Evolutionary conservation across 1,140 invertebrate genomes (phyloP).

Genomic region (Parasteatoda tepidariorum): DNA sequence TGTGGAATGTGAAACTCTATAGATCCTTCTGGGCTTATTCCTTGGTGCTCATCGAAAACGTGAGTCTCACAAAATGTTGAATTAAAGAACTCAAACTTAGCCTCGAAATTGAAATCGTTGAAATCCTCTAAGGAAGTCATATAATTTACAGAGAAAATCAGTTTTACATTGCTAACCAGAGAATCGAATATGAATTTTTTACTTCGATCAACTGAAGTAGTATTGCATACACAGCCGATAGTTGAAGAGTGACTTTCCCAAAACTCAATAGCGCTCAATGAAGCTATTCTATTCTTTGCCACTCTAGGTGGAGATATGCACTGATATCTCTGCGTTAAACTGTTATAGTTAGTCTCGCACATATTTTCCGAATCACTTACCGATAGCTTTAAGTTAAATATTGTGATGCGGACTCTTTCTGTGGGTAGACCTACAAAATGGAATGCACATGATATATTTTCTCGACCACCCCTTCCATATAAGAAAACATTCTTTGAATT

Average conservation of each 20-base stretch:
- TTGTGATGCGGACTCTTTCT: constrained; percentile 51
- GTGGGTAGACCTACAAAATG: constrained; percentile 58
- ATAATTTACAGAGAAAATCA: constrained; percentile 81
- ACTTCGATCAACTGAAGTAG: constrained; percentile 70
- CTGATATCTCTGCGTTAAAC: constrained; percentile 17
- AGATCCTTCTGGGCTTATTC: constrained; percentile 21
- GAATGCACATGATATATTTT: constrained; percentile 63
- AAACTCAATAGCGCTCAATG: constrained; percentile 6
- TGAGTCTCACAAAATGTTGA: constrained; percentile 43
- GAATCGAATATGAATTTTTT: constrained; percentile 31
- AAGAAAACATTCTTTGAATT: constrained; percentile 62
- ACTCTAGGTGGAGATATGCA: neutral
- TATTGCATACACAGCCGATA: constrained; percentile 80
- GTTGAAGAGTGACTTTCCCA: constrained; percentile 68
- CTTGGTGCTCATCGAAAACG: constrained; percentile 3
- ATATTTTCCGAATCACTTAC: constrained; percentile 2
- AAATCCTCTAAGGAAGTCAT: constrained; percentile 88
- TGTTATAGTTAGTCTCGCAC: constrained; percentile 20
- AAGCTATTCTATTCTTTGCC: neutral
- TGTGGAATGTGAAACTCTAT: constrained; percentile 44
- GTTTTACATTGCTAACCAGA: constrained; percentile 64
- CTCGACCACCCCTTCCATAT: constrained; percentile 62
- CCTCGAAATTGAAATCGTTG: constrained; percentile 84
- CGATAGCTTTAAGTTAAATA: constrained; percentile 35
- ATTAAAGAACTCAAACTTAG: constrained; percentile 83